phyloP scores from a whole-genome alignment of 2,113 vertebrate species.

The Poeciliopsis occidentalis region DNA sequence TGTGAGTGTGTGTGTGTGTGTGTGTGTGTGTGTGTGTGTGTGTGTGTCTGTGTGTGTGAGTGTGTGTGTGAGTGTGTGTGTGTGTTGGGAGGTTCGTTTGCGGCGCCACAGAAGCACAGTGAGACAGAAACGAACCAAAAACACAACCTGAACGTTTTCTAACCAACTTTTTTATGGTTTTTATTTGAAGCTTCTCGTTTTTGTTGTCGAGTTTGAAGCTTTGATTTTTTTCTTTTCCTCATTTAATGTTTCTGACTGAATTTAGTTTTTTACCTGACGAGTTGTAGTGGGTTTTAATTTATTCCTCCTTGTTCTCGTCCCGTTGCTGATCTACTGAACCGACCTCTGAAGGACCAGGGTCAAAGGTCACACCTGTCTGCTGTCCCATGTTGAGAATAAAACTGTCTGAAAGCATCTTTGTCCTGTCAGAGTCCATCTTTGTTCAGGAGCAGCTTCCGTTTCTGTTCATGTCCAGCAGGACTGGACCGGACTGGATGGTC shows the following conservation, averaged over 20 bases:
- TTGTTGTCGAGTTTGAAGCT: not conserved
- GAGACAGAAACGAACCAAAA: slow-evolving; percentile 55
- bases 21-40: slow-evolving; percentile 10
- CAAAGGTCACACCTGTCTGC: slow-evolving; percentile 52
- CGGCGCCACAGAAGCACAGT: slow-evolving; percentile 46
- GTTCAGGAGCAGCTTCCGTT: too few species aligned
- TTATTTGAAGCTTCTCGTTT: slow-evolving; percentile 36
- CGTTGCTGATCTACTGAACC: slow-evolving; percentile 66
- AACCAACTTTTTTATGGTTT: slow-evolving; percentile 50
- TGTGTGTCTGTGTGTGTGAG: not conserved
- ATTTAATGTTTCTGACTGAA: slow-evolving; percentile 12
- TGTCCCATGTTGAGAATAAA: slow-evolving; percentile 59
- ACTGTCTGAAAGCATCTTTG: slow-evolving; percentile 30
- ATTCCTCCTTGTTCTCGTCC: slow-evolving; percentile 50
- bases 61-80: slow-evolving; percentile 17
- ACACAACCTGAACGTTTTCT: slow-evolving; percentile 49
- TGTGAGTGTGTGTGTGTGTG: slow-evolving; percentile 2
- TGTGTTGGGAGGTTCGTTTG: not conserved
- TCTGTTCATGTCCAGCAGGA: too few species aligned
- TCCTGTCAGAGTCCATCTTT: not conserved
- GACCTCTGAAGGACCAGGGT: slow-evolving; percentile 35
- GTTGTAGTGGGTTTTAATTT: slow-evolving; percentile 62
- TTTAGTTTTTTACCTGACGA: slow-evolving; percentile 18
- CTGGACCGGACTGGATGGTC: too few species aligned
- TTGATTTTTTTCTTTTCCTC: not conserved